A percentile compares a stretch with the other conserved stretches of the same genome.
Conservation (phyloP, 2,888 invertebrate genomes). For the Arge pagana region DNA sequence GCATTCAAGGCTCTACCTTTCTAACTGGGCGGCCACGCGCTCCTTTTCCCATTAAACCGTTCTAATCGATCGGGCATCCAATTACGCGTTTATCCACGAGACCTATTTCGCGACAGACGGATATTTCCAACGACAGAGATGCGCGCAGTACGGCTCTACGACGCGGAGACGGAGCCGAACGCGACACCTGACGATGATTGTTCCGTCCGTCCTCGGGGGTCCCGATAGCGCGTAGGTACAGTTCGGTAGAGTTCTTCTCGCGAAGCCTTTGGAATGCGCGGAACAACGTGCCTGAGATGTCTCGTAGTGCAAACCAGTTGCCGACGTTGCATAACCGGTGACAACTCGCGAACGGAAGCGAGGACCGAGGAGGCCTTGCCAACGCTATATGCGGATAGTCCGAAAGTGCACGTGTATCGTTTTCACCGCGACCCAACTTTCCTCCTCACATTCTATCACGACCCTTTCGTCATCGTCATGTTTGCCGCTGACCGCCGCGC, state of each 20-base stretch:
- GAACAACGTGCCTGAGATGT: slow-evolving; percentile 49
- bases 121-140: too few species aligned
- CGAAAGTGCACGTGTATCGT: slow-evolving; percentile 32
- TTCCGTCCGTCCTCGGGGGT: too few species aligned
- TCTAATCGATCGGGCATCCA: slow-evolving; percentile 1
- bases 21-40: slow-evolving; percentile 36
- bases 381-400: slow-evolving; percentile 42
- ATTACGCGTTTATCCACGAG: too few species aligned
- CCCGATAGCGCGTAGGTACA: too few species aligned
- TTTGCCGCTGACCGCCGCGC: too few species aligned
- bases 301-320: slow-evolving; percentile 51
- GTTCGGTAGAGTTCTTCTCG: too few species aligned
- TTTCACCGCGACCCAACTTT: slow-evolving; percentile 13
- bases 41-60: slow-evolving; percentile 8
- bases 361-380: slow-evolving; percentile 41
- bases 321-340: slow-evolving; percentile 49
- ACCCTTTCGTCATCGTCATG: too few species aligned
- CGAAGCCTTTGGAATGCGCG: slow-evolving; percentile 15
- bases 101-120: too few species aligned
- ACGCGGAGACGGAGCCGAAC: too few species aligned
- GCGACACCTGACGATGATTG: too few species aligned
- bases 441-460: too few species aligned
- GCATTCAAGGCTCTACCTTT: slow-evolving; percentile 51
- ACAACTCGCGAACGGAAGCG: slow-evolving; percentile 18
- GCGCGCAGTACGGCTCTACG: too few species aligned